These are phyloP conservation scores for Psephotus haematonotus DNA, from an alignment of 2,113 vertebrate species.

Conservation along the genomic window DNA sequence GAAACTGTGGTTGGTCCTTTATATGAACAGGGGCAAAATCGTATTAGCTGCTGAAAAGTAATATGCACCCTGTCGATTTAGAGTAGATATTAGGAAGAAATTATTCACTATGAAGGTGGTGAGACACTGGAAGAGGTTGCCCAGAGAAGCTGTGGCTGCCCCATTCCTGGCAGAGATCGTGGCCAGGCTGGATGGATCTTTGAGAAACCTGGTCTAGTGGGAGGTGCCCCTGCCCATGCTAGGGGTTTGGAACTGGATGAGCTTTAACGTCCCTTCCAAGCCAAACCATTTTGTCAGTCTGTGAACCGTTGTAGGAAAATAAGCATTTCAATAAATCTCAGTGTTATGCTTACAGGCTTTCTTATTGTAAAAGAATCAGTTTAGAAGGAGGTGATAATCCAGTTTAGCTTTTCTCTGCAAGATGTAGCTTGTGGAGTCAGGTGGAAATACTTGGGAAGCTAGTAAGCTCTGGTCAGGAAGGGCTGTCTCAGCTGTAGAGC, in stretches of 20 bases:
- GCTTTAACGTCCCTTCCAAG: neutral
- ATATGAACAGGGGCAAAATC: neutral
- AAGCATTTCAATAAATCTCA: neutral
- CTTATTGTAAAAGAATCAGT: neutral
- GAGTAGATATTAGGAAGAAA: neutral
- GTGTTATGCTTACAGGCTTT: neutral
- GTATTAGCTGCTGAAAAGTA: neutral
- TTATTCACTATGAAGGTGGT: neutral
- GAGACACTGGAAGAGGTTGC: neutral
- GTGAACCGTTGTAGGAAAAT: neutral
- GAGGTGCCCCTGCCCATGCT: too few species aligned
- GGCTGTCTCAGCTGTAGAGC: neutral
- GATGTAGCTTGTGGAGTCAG: neutral
- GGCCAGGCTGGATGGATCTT: neutral
- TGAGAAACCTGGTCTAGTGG: neutral
- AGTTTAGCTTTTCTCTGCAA: neutral
- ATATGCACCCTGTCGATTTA: neutral
- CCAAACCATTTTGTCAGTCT: neutral
- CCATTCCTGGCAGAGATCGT: neutral
- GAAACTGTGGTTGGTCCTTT: neutral
- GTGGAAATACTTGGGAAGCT: neutral
- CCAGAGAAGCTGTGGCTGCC: neutral
- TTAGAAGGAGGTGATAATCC: slow-evolving; percentile 9
- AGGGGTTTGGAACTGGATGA: neutral
- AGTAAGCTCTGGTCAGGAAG: neutral